phyloP scores from a whole-genome alignment of 2,113 vertebrate genomes.

The Columba livia region DNA sequence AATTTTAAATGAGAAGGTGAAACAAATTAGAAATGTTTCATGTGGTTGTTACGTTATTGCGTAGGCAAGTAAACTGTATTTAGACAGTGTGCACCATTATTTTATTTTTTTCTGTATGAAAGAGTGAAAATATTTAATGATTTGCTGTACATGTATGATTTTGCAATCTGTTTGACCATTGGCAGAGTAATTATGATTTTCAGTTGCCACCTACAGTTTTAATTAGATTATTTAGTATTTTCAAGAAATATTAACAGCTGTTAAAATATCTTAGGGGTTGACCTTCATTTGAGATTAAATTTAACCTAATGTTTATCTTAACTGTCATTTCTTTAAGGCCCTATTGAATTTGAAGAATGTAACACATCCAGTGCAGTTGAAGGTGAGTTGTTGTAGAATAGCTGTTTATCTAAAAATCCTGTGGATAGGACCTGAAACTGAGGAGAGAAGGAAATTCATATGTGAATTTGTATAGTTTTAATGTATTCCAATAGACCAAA shows the following conservation, averaged over 20 bases:
- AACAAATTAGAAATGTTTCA: neutral
- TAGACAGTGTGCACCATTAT: neutral
- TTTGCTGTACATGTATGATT: neutral
- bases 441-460: neutral
- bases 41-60: neutral
- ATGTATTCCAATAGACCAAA: neutral
- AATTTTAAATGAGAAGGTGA: neutral
- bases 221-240: neutral
- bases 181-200: neutral
- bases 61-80: neutral
- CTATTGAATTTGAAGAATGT: slow-evolving; percentile 97
- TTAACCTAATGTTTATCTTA: neutral
- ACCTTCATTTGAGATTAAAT: neutral
- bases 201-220: neutral
- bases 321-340: slow-evolving; percentile 71
- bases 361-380: slow-evolving; percentile 88
- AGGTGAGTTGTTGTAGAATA: slow-evolving; percentile 76
- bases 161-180: neutral
- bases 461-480: neutral
- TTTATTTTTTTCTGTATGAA: neutral
- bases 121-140: neutral
- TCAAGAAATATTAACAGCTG: neutral
- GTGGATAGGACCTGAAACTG: neutral
- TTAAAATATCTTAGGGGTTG: neutral
- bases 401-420: neutral